These are phyloP conservation scores for Pachyramphus minor DNA, from an alignment of 2,113 vertebrate genomes.

Conservation along the genomic window DNA sequence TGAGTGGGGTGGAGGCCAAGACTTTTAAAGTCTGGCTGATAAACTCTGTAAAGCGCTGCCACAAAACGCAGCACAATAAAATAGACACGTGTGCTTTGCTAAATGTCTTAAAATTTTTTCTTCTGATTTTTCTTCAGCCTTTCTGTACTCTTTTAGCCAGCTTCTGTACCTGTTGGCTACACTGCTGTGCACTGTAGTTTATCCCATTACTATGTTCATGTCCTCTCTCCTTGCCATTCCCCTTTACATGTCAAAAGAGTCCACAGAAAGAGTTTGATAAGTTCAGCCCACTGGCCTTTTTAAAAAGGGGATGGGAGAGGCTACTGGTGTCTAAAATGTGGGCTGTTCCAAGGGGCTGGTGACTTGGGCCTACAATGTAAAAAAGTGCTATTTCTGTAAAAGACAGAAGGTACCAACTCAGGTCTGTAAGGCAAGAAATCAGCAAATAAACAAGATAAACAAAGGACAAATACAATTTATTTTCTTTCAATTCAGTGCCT, in stretches of 20 bases:
- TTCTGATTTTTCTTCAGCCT: background rate
- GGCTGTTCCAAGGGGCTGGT: background rate
- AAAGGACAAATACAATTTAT: background rate
- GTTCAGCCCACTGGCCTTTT: background rate
- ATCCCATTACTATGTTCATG: background rate
- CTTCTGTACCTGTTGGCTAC: background rate
- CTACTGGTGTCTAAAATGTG: background rate
- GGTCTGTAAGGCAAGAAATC: background rate
- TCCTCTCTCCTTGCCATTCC: background rate
- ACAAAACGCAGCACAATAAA: background rate
- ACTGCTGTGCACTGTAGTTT: background rate
- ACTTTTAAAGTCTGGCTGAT: background rate
- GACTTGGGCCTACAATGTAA: background rate
- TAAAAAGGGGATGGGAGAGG: background rate
- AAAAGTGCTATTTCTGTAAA: background rate
- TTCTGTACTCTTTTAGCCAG: background rate
- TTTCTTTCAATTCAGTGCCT: background rate
- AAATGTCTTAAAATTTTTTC: background rate
- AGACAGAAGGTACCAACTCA: background rate
- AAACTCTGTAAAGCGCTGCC: background rate
- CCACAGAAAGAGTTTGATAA: background rate
- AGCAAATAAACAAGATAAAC: background rate
- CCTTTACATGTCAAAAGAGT: rapidly evolving
- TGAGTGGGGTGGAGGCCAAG: background rate
- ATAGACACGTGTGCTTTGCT: background rate